Percentiles rank a stretch among this genome's conserved stretches.
phyloP scores from a whole-genome alignment of 2,113 vertebrate species.

The Barnardius zonarius region DNA sequence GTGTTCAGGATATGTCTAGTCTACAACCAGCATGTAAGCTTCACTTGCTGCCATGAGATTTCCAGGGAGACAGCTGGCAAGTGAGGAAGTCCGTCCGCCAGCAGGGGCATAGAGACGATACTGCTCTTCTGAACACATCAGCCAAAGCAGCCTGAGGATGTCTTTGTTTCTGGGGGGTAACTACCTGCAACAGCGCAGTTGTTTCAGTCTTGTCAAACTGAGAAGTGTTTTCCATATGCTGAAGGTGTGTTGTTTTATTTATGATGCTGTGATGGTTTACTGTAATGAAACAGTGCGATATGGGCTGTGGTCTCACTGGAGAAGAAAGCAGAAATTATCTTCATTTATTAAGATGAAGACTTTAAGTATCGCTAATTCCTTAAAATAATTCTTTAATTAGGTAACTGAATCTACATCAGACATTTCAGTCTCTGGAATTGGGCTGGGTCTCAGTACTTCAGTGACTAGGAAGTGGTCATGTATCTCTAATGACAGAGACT shows the following conservation, averaged over 20 bases:
- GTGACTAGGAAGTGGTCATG: neutral
- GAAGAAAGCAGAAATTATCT: neutral
- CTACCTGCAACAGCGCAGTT: neutral
- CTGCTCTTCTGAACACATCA: neutral
- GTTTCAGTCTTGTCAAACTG: neutral
- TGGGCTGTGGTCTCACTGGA: neutral
- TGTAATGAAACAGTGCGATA: neutral
- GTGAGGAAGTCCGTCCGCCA: neutral
- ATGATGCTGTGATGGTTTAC: neutral
- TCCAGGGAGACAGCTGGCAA: neutral
- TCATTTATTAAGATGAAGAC: neutral
- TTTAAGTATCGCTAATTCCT: neutral
- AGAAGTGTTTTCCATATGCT: neutral
- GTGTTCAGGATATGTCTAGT: neutral
- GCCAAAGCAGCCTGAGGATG: neutral
- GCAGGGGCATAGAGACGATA: neutral
- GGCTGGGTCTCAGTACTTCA: neutral
- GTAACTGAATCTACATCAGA: neutral
- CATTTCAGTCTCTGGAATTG: neutral
- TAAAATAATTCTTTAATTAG: neutral
- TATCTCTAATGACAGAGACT: neutral
- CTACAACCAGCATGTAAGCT: neutral
- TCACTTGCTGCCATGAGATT: neutral
- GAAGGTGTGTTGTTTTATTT: neutral
- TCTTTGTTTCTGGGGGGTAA: neutral